Conservation (phyloP, 2,888 invertebrate genomes). For the Ochropacha duplaris region DNA sequence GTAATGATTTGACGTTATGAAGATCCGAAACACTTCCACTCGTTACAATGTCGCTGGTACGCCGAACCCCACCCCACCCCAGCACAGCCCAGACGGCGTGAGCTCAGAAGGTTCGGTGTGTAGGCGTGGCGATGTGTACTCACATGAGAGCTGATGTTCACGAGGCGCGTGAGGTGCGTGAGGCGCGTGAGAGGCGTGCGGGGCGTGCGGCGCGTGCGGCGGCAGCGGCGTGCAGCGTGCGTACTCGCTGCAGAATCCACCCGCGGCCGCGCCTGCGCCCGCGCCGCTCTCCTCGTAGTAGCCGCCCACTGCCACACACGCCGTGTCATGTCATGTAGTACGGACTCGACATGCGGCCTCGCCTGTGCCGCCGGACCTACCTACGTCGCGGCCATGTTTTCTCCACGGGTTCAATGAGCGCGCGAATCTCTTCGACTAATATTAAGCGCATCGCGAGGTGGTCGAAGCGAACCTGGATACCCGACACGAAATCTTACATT, state of each 20-base stretch:
- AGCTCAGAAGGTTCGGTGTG: conserved; percentile 4
- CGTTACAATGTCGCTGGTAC: neutral
- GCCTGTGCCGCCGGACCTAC: conserved; percentile 54
- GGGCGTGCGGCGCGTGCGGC: conserved; percentile 48
- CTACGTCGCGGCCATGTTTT: conserved; percentile 38
- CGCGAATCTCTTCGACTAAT: neutral
- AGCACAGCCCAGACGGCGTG: neutral
- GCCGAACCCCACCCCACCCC: neutral
- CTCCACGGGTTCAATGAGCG: conserved; percentile 11
- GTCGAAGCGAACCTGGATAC: conserved; percentile 10
- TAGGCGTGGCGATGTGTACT: conserved; percentile 42
- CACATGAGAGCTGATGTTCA: conserved; percentile 67
- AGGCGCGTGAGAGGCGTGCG: conserved; percentile 42
- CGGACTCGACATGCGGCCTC: conserved; percentile 32
- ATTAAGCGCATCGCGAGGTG: neutral
- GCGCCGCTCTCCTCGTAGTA: conserved; percentile 74
- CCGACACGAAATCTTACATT: neutral
- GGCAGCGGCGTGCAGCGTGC: conserved; percentile 58
- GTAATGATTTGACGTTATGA: neutral
- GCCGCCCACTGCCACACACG: conserved; percentile 80
- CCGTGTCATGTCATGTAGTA: conserved; percentile 63
- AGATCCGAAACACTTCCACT: neutral
- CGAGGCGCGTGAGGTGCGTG: conserved; percentile 41
- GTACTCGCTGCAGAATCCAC: conserved; percentile 70
- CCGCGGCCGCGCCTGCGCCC: conserved; percentile 32